Base-by-base conservation (phyloP, 2,888 invertebrate genomes). In the Loripinus fragilis region DNA sequence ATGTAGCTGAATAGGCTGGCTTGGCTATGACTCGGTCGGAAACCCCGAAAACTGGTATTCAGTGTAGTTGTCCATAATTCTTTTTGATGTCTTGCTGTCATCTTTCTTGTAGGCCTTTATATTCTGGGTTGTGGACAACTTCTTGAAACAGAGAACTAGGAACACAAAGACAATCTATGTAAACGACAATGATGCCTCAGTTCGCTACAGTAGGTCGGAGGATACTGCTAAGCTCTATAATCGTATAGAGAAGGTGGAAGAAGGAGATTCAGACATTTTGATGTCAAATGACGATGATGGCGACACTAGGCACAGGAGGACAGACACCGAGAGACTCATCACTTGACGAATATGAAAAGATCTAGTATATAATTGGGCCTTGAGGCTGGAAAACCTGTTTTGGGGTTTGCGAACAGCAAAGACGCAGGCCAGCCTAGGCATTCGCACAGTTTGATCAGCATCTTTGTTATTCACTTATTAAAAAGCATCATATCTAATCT, bases 61-160 rank as follows among this genome's bases (percentile, higher is more conserved):
- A n/a, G n/a, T n/a, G n/a, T n/a, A n/a, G n/a, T n/a, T n/a, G n/a
- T n/a, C n/a, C n/a, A n/a, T n/a, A n/a, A n/a, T n/a, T n/a, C n/a
- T n/a, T n/a, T n/a, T n/a, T n/a, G n/a, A n/a, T n/a, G n/a, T n/a
- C n/a, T n/a, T n/a, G n/a, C 38, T 38, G 5, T 38, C 38, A 8
- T 8, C 38, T 45, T 3, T 25, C 80, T 95, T 95, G 70, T 94
- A 97, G 96, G 96, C 96, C 87, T 95, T 97, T 91, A 96, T 97
- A 95, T 97, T 97, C 94, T 97, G 97, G 97, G 96, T 97, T 85
- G 96, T 96, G 0, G 97, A 97, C 93, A 97, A 97, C 93, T 97
- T 97, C 94, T 94, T 97, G 70, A 97, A 97, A 96, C 95, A 90
- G 45, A 90, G 88, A 71, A 86, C 89, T 7, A 88, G 84, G 60